Evolutionary conservation across 2,888 invertebrate species (phyloP), one percentile per base, ranked within the genome.

Genomic region (Tiphia femorata): DNA sequence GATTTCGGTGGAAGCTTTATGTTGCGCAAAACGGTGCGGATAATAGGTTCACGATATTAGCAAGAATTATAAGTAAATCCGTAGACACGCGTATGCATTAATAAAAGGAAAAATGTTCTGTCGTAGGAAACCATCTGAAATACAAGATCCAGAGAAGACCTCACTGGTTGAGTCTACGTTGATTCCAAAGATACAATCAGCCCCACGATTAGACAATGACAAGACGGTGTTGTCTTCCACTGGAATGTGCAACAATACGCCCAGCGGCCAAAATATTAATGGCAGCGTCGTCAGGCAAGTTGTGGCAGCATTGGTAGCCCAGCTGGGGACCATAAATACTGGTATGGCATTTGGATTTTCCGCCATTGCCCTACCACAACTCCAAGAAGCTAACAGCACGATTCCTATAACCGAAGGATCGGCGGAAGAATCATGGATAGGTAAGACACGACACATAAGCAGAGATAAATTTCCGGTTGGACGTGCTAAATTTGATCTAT

Each of bases 281-380:
- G 81, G 79, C 4, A 83, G 83, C 37, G 76, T 77, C 0, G 33
- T 73, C 19, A 72, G 72, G 47, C 89, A 91, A 82, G 87, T 90
- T 14, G 25, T 89, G 65, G 90, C 90, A 0, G 88, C 90, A 0
- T 82, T 91, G 35, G 84, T 90, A 5, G 90, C 88, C 2, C 90
- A 91, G 73, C 78, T 90, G 8, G 91, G 91, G 0, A 90, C 90
- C 23, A 87, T 91, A 54, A 91, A 90, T 78, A 91, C 90, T 0
- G 91, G 91, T 33, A 87, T 91, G 87, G 88, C 87, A 0, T 91
- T 91, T 70, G 90, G 90, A 0, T 91, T 90, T 75, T 89, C 90
- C 0, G 90, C 91, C 1, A 89, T 90, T 0, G 88, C 88, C 0
- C 78, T 90, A 33, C 90, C 90, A 1, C 90, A 90, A 68, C 74